Conservation (phyloP, 1,140 invertebrate genomes). For the Calosoma granatense region DNA sequence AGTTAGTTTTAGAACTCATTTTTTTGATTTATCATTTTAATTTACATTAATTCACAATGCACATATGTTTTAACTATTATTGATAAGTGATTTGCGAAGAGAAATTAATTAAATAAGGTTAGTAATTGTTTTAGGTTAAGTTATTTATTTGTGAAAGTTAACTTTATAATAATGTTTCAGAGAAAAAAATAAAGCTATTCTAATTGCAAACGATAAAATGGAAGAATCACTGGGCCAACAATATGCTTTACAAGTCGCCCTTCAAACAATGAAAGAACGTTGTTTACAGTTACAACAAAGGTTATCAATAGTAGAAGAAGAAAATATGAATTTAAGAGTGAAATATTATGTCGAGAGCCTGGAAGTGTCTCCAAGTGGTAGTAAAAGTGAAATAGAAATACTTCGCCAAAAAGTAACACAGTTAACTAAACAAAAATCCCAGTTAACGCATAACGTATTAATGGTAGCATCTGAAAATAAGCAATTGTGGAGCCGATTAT, state of each 20-base stretch:
- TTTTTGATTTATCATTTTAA: no score
- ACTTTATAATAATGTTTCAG: no score
- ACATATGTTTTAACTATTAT: no score
- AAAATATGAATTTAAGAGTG: conserved; percentile 55
- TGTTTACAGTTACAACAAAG: conserved; percentile 61
- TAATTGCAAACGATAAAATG: no score
- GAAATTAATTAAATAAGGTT: no score
- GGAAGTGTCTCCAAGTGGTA: conserved; percentile 22
- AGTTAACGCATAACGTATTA: conserved; percentile 59
- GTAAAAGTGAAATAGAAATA: conserved; percentile 35
- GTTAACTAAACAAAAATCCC: conserved; percentile 60
- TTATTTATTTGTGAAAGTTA: no score
- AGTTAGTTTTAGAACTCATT: no score
- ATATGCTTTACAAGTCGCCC: conserved; percentile 58
- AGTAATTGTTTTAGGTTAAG: no score
- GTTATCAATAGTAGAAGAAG: conserved; percentile 55
- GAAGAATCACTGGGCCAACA: conserved; percentile 34
- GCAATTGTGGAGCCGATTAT: conserved; percentile 62
- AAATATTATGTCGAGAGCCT: conserved; percentile 26
- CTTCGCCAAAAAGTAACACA: conserved; percentile 50
- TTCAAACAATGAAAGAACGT: conserved; percentile 68
- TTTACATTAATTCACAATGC: no score
- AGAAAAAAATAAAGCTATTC: no score
- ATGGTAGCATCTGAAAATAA: conserved; percentile 73
- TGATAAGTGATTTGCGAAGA: no score